phyloP scores from a whole-genome alignment of 2,113 vertebrate species.

The Castor canadensis region DNA sequence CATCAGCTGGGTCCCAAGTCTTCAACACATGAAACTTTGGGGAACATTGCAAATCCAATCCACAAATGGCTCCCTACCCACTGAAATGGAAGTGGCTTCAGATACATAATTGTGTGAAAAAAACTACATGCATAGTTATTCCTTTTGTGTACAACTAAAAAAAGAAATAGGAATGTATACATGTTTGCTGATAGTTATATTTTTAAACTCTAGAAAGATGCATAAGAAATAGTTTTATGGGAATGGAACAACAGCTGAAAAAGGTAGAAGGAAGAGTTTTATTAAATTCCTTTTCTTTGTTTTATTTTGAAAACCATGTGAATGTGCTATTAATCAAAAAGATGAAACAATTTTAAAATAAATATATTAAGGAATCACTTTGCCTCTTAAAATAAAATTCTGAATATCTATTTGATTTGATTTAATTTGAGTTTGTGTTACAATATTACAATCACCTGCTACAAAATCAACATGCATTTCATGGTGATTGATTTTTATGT shows the following conservation, averaged over 20 bases:
- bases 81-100: not conserved
- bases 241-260: not conserved
- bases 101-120: not conserved
- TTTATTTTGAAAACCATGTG: slow-evolving; percentile 16
- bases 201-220: not conserved
- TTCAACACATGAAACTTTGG: not conserved
- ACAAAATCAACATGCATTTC: not conserved
- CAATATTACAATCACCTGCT: not conserved
- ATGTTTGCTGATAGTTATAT: not conserved
- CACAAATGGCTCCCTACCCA: not conserved
- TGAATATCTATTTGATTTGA: not conserved
- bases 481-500: not conserved
- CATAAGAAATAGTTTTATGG: not conserved
- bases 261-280: not conserved
- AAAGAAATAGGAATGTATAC: not conserved
- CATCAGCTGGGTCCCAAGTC: not conserved
- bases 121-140: not conserved
- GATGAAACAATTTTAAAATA: not conserved
- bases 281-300: not conserved
- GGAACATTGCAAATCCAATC: not conserved
- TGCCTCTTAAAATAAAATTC: not conserved
- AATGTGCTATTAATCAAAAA: not conserved
- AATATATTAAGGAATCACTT: not conserved
- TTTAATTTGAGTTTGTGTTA: not conserved
- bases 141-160: not conserved